phyloP scores from a whole-genome alignment of 2,113 vertebrate genomes.

The Pelusios castaneus region DNA sequence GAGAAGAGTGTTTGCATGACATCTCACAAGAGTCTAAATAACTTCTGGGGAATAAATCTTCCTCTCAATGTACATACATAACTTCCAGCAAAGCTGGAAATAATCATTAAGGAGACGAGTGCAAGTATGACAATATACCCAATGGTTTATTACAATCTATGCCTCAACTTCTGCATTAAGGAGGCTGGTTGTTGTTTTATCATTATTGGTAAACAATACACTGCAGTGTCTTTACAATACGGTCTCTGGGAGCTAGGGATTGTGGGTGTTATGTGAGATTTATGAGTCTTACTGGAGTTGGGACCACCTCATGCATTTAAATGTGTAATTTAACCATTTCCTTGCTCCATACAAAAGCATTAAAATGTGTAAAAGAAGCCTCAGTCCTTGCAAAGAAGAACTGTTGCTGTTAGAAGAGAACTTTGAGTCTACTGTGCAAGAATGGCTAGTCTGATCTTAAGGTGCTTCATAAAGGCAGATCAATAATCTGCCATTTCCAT shows the following conservation, averaged over 20 bases:
- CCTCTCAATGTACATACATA: slow-evolving; percentile 10
- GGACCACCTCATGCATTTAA: background rate
- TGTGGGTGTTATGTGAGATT: background rate
- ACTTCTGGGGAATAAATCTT: background rate
- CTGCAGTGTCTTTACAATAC: background rate
- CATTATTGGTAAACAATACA: background rate
- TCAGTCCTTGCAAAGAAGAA: slow-evolving; percentile 14
- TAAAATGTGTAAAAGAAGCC: background rate
- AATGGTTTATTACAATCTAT: background rate
- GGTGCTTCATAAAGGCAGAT: background rate
- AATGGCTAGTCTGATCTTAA: slow-evolving; percentile 56
- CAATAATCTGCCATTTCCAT: accelerated
- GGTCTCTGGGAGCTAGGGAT: background rate
- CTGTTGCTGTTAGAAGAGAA: background rate
- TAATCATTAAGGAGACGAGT: background rate
- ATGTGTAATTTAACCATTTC: background rate
- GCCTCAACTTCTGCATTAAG: background rate
- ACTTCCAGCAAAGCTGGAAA: background rate
- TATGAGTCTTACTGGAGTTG: background rate
- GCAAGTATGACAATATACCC: background rate
- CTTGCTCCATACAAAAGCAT: background rate
- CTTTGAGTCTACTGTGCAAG: slow-evolving; percentile 11
- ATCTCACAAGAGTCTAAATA: background rate
- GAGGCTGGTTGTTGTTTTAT: background rate
- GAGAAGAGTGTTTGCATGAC: slow-evolving; percentile 24